phyloP scores from a whole-genome alignment of 2,113 vertebrate genomes.

The Monopterus albus region DNA sequence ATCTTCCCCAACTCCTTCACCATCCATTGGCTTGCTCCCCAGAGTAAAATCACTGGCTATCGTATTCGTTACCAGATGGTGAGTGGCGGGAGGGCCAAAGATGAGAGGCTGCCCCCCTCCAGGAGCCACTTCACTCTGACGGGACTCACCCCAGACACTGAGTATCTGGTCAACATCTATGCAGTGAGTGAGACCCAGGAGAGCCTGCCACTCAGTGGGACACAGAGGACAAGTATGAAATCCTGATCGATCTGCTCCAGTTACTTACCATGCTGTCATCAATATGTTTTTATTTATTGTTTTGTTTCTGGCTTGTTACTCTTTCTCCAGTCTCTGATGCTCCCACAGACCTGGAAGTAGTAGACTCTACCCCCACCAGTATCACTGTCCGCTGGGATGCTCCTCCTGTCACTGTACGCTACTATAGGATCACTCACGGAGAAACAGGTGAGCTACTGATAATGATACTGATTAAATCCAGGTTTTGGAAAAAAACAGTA shows the following conservation, averaged over 20 bases:
- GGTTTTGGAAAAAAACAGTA: too few relatives aligned
- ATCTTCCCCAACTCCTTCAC: slow-evolving; percentile 92
- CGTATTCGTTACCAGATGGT: slow-evolving; percentile 87
- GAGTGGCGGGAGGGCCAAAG: slow-evolving; percentile 83
- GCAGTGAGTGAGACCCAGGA: slow-evolving; percentile 84
- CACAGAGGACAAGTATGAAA: slow-evolving; percentile 90
- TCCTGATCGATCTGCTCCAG: neutral
- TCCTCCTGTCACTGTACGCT: slow-evolving; percentile 93
- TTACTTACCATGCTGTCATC: neutral
- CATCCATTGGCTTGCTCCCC: slow-evolving; percentile 92
- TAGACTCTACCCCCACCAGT: slow-evolving; percentile 87
- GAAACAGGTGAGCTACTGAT: slow-evolving; percentile 87
- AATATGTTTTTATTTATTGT: neutral
- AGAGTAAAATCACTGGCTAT: slow-evolving; percentile 88
- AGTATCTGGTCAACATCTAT: slow-evolving; percentile 89
- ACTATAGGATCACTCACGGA: slow-evolving; percentile 93
- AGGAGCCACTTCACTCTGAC: slow-evolving; percentile 93
- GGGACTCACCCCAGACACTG: slow-evolving; percentile 87
- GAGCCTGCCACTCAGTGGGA: slow-evolving; percentile 87
- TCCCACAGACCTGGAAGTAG: slow-evolving; percentile 90
- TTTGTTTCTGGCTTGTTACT: neutral
- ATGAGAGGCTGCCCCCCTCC: slow-evolving; percentile 91
- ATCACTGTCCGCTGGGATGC: slow-evolving; percentile 92
- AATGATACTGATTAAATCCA: too few relatives aligned
- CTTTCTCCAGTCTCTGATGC: slow-evolving; percentile 89